Evolutionary conservation across 2,797 vertebrate species (phyloP).

Genomic region (Miichthys miiuy): DNA sequence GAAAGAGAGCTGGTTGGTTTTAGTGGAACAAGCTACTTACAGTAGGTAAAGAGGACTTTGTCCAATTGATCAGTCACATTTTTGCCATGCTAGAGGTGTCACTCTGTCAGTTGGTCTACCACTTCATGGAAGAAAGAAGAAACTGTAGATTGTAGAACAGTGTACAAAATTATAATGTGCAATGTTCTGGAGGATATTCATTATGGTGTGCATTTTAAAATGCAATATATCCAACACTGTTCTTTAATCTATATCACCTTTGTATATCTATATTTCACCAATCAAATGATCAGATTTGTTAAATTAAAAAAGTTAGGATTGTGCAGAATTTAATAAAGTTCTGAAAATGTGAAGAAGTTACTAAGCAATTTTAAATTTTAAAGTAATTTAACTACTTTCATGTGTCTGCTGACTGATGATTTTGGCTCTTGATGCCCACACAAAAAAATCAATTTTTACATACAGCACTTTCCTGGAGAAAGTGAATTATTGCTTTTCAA

Average conservation of each 20-base stretch:
- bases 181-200: background rate
- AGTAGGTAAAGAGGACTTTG: background rate
- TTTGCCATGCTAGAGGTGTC: too few species aligned
- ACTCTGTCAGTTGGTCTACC: too few species aligned
- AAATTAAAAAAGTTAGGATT: background rate
- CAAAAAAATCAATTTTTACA: background rate
- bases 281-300: background rate
- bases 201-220: background rate
- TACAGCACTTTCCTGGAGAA: background rate
- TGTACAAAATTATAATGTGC: background rate
- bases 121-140: too few species aligned
- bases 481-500: conserved; percentile 1
- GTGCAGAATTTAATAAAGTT: background rate
- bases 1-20: background rate
- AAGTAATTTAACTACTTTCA: background rate
- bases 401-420: background rate
- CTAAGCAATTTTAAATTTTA: background rate
- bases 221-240: background rate
- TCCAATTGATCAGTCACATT: background rate
- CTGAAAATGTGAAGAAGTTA: background rate
- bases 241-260: background rate
- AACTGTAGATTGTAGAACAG: background rate
- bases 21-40: background rate
- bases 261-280: background rate
- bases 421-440: background rate